A percentile compares a stretch with the other conserved stretches of the same genome.
These are phyloP conservation scores for Pangasius mekongensis DNA, from an alignment of 2,797 vertebrate species.

Conservation along the genomic window DNA sequence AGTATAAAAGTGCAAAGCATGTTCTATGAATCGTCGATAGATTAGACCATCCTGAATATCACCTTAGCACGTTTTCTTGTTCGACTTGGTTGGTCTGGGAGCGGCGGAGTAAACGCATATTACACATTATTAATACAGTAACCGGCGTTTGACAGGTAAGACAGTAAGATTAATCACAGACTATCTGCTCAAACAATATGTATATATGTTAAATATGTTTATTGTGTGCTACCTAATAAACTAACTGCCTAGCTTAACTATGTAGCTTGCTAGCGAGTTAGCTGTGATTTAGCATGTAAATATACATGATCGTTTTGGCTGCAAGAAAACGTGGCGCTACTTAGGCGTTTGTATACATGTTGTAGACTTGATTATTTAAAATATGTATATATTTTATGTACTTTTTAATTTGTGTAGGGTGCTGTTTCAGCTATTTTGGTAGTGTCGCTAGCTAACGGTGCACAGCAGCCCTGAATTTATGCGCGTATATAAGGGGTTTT, in stretches of 20 bases:
- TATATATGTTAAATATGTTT: neutral
- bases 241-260: neutral
- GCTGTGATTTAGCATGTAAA: neutral
- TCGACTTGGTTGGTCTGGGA: conserved; percentile 8
- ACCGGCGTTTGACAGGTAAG: conserved; percentile 22
- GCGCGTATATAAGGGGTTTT: neutral
- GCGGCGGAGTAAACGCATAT: neutral
- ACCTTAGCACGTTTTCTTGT: neutral
- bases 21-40: neutral
- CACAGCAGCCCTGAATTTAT: fast-evolving
- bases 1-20: neutral
- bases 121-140: neutral
- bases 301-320: neutral
- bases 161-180: neutral
- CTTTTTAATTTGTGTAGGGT: neutral
- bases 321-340: neutral
- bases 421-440: neutral
- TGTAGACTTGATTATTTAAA: neutral
- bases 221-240: no score
- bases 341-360: neutral
- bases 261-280: neutral
- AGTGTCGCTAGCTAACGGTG: neutral
- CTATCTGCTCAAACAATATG: no score
- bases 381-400: neutral
- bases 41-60: neutral